phyloP scores from a whole-genome alignment of 2,797 vertebrate species.

The Sebastes taczanowskii region DNA sequence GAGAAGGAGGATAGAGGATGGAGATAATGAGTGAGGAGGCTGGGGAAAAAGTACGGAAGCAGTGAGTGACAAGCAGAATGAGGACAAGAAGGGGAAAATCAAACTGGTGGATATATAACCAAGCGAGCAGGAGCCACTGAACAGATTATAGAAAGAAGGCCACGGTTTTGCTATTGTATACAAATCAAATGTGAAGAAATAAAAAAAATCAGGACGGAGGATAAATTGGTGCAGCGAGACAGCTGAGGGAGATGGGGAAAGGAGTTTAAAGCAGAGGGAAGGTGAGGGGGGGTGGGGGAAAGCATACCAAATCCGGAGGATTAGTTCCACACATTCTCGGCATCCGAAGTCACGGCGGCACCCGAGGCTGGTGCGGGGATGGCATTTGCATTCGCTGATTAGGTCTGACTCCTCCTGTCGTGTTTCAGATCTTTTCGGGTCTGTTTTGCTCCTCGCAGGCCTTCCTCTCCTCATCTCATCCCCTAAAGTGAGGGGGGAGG shows the following conservation, averaged over 20 bases:
- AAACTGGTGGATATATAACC: slow-evolving; percentile 22
- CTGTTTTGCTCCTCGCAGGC: slow-evolving; percentile 27
- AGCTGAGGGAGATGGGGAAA: slow-evolving; percentile 24
- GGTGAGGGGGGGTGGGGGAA: background rate
- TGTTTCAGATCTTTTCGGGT: slow-evolving; percentile 33
- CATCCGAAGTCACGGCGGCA: slow-evolving; percentile 39
- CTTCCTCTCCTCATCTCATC: slow-evolving; percentile 9
- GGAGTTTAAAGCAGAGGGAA: slow-evolving; percentile 34
- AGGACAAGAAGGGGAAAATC: slow-evolving; percentile 31
- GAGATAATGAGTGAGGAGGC: slow-evolving; percentile 49
- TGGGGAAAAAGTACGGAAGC: slow-evolving; percentile 10
- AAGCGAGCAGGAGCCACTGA: slow-evolving; percentile 2
- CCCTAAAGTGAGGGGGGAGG: slow-evolving; percentile 30
- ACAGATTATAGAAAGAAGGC: slow-evolving; percentile 31
- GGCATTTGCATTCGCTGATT: slow-evolving; percentile 63
- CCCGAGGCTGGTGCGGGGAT: slow-evolving; percentile 34
- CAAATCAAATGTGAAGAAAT: slow-evolving; percentile 10
- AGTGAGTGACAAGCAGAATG: slow-evolving; percentile 46
- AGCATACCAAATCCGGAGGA: slow-evolving; percentile 56
- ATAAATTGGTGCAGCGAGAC: slow-evolving; percentile 13
- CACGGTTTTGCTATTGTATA: slow-evolving; percentile 5
- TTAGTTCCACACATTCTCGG: slow-evolving; percentile 69
- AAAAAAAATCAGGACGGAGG: background rate
- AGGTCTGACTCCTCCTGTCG: slow-evolving; percentile 44
- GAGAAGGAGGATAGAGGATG: slow-evolving; percentile 25